Conservation (phyloP, 2,113 vertebrate species). For the Acrocephalus kingi region DNA sequence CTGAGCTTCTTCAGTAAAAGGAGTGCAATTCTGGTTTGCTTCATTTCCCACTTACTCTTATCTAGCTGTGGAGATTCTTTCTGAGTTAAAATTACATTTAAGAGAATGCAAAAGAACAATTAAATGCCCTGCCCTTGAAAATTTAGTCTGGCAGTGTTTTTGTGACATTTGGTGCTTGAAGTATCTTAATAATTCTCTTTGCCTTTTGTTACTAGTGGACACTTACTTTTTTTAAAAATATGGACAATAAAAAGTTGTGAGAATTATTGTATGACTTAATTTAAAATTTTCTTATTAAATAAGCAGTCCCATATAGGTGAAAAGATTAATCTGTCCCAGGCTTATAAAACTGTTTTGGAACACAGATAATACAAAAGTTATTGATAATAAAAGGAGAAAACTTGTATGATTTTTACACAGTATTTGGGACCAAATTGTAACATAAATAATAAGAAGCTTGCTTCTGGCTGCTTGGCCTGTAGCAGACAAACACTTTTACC, state of each 20-base stretch:
- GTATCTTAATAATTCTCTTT: not conserved
- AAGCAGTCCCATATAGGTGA: not conserved
- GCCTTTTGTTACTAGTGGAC: not conserved
- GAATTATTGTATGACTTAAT: not conserved
- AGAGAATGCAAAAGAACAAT: not conserved
- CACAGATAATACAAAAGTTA: not conserved
- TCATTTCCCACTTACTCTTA: not conserved
- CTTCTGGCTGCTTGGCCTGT: not conserved
- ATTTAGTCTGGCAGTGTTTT: not conserved
- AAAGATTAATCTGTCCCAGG: not conserved
- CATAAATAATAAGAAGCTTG: not conserved
- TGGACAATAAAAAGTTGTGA: not conserved
- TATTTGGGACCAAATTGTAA: not conserved
- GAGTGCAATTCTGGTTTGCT: not conserved
- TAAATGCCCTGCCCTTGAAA: not conserved
- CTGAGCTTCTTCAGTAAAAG: not conserved
- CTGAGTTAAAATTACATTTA: not conserved
- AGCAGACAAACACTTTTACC: not conserved
- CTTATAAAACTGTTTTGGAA: not conserved
- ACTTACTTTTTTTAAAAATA: not conserved
- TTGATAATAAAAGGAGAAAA: not conserved
- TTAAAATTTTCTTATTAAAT: not conserved
- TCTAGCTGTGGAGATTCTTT: not conserved
- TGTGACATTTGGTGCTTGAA: not conserved
- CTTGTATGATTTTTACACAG: accelerated